A percentile compares a stretch with the other conserved stretches of the same genome.
phyloP scores from a whole-genome alignment of 2,797 vertebrate species.

The Hydrolagus colliei region DNA sequence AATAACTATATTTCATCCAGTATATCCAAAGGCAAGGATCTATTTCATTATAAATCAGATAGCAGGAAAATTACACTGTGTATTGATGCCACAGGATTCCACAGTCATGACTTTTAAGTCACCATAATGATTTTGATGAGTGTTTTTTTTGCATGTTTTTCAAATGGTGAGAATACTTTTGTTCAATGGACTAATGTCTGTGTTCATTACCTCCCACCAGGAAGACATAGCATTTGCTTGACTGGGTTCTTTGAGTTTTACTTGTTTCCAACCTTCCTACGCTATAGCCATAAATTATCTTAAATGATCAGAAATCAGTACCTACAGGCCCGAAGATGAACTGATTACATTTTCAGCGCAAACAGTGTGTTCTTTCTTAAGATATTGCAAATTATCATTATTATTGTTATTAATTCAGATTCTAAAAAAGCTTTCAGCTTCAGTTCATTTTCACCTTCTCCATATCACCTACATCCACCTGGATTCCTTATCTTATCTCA shows the following conservation, averaged over 20 bases:
- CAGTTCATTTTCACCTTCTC: neutral
- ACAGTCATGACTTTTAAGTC: neutral
- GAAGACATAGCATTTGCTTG: neutral
- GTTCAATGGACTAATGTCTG: neutral
- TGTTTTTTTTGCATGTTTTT: neutral
- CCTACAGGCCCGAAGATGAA: neutral
- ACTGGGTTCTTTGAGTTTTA: neutral
- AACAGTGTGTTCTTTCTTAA: neutral
- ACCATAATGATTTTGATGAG: neutral
- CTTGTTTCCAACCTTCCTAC: neutral
- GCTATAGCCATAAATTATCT: neutral
- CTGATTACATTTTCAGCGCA: no score
- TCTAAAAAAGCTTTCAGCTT: neutral
- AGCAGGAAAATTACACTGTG: neutral
- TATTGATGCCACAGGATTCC: neutral
- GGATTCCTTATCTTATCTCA: neutral
- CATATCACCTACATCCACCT: no score
- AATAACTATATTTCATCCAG: neutral
- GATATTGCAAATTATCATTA: no score
- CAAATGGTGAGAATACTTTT: conserved; percentile 1
- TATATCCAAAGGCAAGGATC: neutral
- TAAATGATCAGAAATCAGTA: neutral
- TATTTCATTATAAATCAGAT: conserved; percentile 7
- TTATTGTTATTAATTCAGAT: neutral
- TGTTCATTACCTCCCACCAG: neutral